phyloP scores from a whole-genome alignment of 2,797 vertebrate species.

The Xenopus petersii region DNA sequence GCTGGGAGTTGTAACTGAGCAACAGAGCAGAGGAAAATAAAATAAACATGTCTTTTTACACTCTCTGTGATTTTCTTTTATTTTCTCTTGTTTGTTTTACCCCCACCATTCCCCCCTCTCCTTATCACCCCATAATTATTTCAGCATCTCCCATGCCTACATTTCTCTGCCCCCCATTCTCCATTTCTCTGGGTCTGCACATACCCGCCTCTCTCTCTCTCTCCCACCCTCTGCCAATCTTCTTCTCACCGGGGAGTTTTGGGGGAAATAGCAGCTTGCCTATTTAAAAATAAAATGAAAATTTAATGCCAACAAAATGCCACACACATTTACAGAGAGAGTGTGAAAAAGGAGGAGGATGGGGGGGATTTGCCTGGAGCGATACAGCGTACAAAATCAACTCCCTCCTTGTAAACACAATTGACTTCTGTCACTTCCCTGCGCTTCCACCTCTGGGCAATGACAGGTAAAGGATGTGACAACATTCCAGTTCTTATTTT shows the following conservation, averaged over 20 bases:
- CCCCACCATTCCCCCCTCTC: neutral
- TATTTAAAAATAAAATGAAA: slow-evolving; percentile 63
- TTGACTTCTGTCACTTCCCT: slow-evolving; percentile 44
- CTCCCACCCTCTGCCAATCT: slow-evolving; percentile 47
- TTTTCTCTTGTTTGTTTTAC: neutral
- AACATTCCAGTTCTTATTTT: neutral
- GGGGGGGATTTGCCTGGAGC: slow-evolving; percentile 14
- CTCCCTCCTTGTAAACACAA: slow-evolving; percentile 45
- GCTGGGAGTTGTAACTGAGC: no score
- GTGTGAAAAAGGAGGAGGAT: slow-evolving; percentile 34
- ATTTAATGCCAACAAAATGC: slow-evolving; percentile 58
- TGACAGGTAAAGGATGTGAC: slow-evolving; percentile 52
- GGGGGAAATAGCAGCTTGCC: slow-evolving; percentile 43
- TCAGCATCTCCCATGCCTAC: neutral
- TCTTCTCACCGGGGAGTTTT: slow-evolving; percentile 53
- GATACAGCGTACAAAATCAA: slow-evolving; percentile 19
- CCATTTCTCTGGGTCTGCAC: neutral
- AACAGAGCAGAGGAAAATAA: no score
- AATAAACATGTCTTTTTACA: no score
- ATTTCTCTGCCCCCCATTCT: neutral
- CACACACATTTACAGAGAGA: slow-evolving; percentile 46
- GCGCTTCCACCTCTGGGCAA: slow-evolving; percentile 35
- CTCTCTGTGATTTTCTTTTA: no score
- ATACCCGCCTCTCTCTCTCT: neutral
- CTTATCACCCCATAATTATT: neutral